Base-by-base conservation (phyloP, 2,113 vertebrate species). In the Oryzias javanicus region DNA sequence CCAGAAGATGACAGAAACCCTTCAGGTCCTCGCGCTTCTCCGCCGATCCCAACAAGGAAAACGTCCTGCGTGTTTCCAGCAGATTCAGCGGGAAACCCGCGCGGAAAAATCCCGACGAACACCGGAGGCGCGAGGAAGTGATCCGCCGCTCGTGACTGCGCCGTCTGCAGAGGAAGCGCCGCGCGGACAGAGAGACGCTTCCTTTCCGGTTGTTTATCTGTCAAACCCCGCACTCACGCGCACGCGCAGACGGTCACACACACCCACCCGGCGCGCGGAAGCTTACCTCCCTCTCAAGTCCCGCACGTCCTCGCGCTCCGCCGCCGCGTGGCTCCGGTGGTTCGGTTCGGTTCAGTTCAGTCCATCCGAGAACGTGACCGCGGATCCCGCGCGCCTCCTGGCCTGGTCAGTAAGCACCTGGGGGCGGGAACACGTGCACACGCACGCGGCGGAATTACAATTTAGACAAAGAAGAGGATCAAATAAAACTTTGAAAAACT, bases 351-450 rank as follows among this genome's bases (percentile, higher is more conserved):
- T 22, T 80, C 75, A 55, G 75, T 49, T 77, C 81, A 54, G 58
- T 82, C 51, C 80, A 68, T 77, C 57, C 6, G 67, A 35, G 10
- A 35, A 35, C 35, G 35, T 35, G 35, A 35, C 35, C 35, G 10
- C 35, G 35, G 35, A 35, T 10, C 29, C 35, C 35, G 29, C 55
- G 63, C 60, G 70, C 55, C 6, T 55, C 49, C 47, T 67, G 4
- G 41, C 51, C 51, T 61, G 3, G 60, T 71, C 71, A 55, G 61
- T 24, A 14, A 72, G 76, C 84, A 86, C 84, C 82, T 84, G 78
- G 62, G 70, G 60, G 71, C 60, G 68, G 59, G 74, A 42, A 51
- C 54, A 68, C 46, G 35, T 35, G 35, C 35, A 35, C 35, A 35
- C 35, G 35, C 35, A 35, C 35, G 35, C 35, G 10, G 7, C 35